Evolutionary conservation across 2,113 vertebrate genomes (phyloP).

Genomic region (Atractosteus spatula): DNA sequence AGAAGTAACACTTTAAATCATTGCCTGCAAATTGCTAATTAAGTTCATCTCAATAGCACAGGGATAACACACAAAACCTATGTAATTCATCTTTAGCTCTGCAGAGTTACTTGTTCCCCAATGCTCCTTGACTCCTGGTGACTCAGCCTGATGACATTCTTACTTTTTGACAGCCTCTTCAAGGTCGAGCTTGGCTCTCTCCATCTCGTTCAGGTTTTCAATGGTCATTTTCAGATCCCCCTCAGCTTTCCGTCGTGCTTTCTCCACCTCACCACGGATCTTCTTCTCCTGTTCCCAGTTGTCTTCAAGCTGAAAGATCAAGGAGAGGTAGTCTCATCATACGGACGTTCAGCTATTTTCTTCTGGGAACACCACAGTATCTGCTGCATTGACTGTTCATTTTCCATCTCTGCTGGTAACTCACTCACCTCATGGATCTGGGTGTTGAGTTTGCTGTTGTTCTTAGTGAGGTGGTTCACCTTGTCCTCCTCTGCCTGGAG

Average conservation of each 20-base stretch:
- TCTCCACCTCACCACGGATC: conserved; percentile 60
- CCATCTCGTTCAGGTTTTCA: conserved; percentile 59
- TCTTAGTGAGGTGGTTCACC: conserved; percentile 75
- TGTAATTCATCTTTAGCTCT: too few species aligned
- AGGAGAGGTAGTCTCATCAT: conserved; percentile 11
- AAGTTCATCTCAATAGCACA: too few species aligned
- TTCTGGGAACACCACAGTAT: neutral
- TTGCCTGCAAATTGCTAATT: too few species aligned
- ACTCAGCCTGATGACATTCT: neutral
- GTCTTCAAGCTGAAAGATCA: conserved; percentile 48
- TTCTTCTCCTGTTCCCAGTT: conserved; percentile 67
- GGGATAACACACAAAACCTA: too few species aligned
- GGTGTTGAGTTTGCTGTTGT: conserved; percentile 79
- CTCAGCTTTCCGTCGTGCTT: conserved; percentile 57
- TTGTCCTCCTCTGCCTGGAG: conserved; percentile 83
- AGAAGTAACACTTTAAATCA: too few species aligned
- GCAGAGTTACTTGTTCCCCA: too few species aligned
- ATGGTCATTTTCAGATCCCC: conserved; percentile 61
- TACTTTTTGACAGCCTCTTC: conserved; percentile 66
- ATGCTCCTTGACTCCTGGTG: too few species aligned
- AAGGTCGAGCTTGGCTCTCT: conserved; percentile 56
- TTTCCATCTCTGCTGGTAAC: neutral
- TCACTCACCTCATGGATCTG: conserved; percentile 74
- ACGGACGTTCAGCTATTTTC: neutral
- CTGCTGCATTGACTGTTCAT: too few species aligned